Percentiles rank a stretch among this genome's conserved stretches.
Conservation (phyloP, 2,888 invertebrate species). For the Drosophila lacicola region DNA sequence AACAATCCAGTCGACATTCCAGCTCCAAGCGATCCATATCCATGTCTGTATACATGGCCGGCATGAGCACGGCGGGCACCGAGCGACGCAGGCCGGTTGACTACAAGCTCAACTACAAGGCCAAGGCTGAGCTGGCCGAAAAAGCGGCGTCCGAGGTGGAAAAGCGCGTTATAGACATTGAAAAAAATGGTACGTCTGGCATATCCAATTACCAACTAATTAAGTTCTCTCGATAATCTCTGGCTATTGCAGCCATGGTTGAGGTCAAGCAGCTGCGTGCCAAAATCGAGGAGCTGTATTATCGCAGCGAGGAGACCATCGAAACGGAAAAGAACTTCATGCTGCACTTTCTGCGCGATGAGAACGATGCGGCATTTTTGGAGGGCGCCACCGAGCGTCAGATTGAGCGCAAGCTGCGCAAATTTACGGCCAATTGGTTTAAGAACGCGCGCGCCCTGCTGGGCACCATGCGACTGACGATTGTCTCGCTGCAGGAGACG, state of each 20-base stretch:
- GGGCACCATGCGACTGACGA: conserved; percentile 86
- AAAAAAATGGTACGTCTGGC: conserved; percentile 57
- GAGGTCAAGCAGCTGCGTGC: conserved; percentile 83
- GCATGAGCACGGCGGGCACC: conserved; percentile 13
- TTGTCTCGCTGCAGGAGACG: conserved; percentile 85
- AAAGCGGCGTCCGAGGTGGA: conserved; percentile 78
- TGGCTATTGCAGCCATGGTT: conserved; percentile 58
- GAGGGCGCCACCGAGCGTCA: conserved; percentile 80
- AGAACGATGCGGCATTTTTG: conserved; percentile 70
- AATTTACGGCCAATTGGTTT: conserved; percentile 87
- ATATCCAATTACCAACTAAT: too few species aligned
- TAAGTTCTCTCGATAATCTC: not conserved
- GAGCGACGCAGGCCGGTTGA: conserved; percentile 62
- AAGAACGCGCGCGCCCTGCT: conserved; percentile 85
- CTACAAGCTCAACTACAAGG: conserved; percentile 76
- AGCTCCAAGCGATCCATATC: conserved; percentile 64
- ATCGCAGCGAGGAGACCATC: conserved; percentile 85
- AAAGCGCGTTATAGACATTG: conserved; percentile 67
- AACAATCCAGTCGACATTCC: conserved; percentile 50
- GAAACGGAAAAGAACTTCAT: conserved; percentile 85
- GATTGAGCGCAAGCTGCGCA: conserved; percentile 80
- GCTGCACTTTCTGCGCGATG: conserved; percentile 76
- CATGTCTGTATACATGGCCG: conserved; percentile 44
- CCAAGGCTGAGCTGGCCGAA: conserved; percentile 82
- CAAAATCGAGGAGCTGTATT: conserved; percentile 86